Evolutionary conservation across 2,113 vertebrate genomes (phyloP).

Genomic region (Patagioenas fasciata): DNA sequence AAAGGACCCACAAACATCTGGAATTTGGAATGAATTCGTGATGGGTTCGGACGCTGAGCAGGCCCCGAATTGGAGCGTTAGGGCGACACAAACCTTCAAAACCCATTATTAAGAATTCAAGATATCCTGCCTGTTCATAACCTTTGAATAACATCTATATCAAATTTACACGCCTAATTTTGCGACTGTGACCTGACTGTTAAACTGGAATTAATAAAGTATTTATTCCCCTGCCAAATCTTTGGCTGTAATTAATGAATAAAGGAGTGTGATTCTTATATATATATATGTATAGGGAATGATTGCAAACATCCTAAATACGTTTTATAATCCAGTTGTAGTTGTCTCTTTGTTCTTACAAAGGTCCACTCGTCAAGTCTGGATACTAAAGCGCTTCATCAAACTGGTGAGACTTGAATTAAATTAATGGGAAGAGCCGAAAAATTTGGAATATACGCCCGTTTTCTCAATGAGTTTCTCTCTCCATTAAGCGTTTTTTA

Average conservation of each 20-base stretch:
- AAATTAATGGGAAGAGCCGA: not conserved
- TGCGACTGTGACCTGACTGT: no score
- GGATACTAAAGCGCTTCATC: not conserved
- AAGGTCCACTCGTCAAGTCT: fast-evolving
- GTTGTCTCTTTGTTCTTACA: not conserved
- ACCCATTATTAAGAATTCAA: no score
- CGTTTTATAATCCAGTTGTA: not conserved
- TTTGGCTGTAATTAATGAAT: not conserved
- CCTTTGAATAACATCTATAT: no score
- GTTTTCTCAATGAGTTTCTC: not conserved
- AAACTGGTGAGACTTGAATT: not conserved
- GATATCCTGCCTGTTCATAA: no score
- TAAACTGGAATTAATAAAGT: no score
- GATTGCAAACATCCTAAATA: no score
- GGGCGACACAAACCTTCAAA: no score
- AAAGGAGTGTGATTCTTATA: not conserved
- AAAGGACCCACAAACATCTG: not conserved
- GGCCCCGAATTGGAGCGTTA: no score
- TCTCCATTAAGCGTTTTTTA: not conserved
- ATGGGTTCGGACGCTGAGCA: not conserved
- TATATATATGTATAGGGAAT: no score
- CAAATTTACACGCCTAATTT: no score
- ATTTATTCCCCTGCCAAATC: no score
- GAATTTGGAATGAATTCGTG: not conserved
- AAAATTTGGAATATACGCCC: not conserved